Conservation (phyloP, 2,113 vertebrate species). For the Mobula birostris region DNA sequence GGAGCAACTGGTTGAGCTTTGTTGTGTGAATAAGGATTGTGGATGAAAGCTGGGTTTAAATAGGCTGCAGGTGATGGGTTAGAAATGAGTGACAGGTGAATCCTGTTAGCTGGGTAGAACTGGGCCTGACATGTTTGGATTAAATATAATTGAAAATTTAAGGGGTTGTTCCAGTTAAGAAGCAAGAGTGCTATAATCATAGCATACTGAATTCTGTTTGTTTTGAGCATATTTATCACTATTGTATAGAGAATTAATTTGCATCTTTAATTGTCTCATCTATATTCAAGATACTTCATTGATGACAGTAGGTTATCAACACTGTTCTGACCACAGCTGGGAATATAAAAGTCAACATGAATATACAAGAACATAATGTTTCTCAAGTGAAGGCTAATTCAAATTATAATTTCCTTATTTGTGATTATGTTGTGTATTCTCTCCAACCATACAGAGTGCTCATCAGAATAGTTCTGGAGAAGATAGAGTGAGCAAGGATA, state of each 20-base stretch:
- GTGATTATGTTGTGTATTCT: not conserved
- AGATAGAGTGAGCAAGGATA: too few relatives aligned
- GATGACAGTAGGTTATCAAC: not conserved
- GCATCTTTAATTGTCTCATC: not conserved
- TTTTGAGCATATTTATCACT: not conserved
- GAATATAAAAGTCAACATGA: not conserved
- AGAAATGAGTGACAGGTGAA: too few relatives aligned
- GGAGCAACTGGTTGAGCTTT: too few relatives aligned
- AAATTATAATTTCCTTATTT: not conserved
- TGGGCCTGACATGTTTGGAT: not conserved
- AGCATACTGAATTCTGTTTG: not conserved
- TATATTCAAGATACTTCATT: not conserved
- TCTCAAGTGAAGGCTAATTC: not conserved
- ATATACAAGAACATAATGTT: not conserved
- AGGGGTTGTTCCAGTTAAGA: not conserved
- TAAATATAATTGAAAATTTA: not conserved
- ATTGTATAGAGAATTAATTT: not conserved
- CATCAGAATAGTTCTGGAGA: not conserved
- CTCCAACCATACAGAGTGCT: not conserved
- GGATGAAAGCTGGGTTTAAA: too few relatives aligned
- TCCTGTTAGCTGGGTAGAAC: too few relatives aligned
- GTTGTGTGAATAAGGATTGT: too few relatives aligned
- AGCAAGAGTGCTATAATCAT: not conserved
- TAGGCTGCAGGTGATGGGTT: too few relatives aligned
- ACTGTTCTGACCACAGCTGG: not conserved